Conservation (phyloP, 2,888 invertebrate species). For the Coecobrya sp. region DNA sequence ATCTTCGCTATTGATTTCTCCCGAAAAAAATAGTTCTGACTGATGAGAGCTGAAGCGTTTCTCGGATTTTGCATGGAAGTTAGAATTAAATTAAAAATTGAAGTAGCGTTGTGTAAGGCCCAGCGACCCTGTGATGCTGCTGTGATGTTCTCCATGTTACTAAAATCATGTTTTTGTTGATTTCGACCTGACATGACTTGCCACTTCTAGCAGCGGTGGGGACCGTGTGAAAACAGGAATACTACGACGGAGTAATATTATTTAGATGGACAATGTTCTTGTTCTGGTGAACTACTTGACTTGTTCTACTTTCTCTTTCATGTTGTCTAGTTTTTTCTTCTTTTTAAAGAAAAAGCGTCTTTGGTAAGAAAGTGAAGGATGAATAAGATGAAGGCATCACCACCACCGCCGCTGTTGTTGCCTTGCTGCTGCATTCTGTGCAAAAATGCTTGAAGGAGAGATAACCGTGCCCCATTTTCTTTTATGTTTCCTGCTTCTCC, state of each 20-base stretch:
- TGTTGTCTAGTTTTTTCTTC: background rate
- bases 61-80: background rate
- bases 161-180: background rate
- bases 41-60: background rate
- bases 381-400: constrained; percentile 2
- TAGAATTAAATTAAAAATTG: constrained; percentile 41
- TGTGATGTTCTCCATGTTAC: too few species aligned
- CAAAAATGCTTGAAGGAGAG: constrained; percentile 6
- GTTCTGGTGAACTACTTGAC: background rate
- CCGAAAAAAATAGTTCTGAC: background rate
- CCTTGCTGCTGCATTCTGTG: background rate
- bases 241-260: background rate
- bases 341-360: constrained; percentile 5
- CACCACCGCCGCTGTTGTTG: background rate
- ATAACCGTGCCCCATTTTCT: constrained; percentile 49
- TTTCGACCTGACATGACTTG: constrained; percentile 20
- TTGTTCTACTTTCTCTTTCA: constrained; percentile 17
- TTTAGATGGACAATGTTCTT: background rate
- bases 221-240: background rate
- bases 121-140: too few species aligned
- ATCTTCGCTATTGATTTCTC: background rate
- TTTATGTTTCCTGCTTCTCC: constrained; percentile 32
- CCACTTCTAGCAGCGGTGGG: background rate
- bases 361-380: too few species aligned
- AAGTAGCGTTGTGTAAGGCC: background rate